These are phyloP conservation scores for Orthosia cruda DNA, from an alignment of 2,888 invertebrate species.

Conservation along the genomic window DNA sequence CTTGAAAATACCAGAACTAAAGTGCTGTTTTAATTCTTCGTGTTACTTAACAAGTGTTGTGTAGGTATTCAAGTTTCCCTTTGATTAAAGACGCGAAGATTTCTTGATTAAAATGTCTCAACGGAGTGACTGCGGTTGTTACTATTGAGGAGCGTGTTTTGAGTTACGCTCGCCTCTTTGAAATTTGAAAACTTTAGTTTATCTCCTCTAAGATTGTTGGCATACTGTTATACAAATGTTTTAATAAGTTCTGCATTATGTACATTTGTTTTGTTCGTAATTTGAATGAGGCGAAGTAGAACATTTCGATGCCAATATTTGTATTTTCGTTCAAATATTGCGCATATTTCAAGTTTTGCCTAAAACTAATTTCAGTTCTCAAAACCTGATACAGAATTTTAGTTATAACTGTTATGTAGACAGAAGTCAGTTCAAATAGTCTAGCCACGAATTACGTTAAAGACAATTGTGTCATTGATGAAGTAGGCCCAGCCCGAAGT, in stretches of 20 bases:
- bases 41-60: slow-evolving; percentile 72
- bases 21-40: slow-evolving; percentile 57
- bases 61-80: slow-evolving; percentile 82
- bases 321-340: slow-evolving; percentile 10
- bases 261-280: slow-evolving; percentile 38
- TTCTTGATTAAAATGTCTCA: slow-evolving; percentile 85
- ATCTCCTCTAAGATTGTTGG: slow-evolving; percentile 66
- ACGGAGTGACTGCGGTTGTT: slow-evolving; percentile 64
- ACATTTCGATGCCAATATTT: slow-evolving; percentile 25
- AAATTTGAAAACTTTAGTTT: slow-evolving; percentile 76
- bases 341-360: background rate
- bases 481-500: slow-evolving; percentile 38
- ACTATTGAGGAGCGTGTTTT: slow-evolving; percentile 68
- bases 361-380: background rate
- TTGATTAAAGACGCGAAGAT: slow-evolving; percentile 84
- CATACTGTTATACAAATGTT: slow-evolving; percentile 63
- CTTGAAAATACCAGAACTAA: slow-evolving; percentile 46
- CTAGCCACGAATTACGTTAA: slow-evolving; percentile 30
- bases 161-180: slow-evolving; percentile 75
- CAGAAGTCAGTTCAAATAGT: slow-evolving; percentile 7
- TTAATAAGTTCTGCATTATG: slow-evolving; percentile 50
- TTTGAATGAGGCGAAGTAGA: slow-evolving; percentile 23
- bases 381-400: background rate
- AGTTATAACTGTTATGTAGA: slow-evolving; percentile 13
- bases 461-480: slow-evolving; percentile 54